Conservation (phyloP, 1,140 invertebrate genomes). For the Archegozetes longisetosus region DNA sequence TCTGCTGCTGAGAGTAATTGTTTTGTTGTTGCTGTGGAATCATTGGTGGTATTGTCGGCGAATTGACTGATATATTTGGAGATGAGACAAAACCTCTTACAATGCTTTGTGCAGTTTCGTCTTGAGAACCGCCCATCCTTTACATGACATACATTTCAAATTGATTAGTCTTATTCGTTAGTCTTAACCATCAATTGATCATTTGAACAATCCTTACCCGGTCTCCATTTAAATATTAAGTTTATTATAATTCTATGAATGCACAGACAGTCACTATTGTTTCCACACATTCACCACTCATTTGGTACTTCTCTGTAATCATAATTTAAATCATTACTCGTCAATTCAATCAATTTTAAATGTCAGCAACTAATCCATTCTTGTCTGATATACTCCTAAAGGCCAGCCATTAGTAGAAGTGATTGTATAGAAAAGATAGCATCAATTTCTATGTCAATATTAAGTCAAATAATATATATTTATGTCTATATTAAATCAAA, state of each 20-base stretch:
- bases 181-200: no score
- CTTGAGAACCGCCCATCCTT: not conserved
- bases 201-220: not conserved
- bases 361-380: no score
- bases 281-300: not conserved
- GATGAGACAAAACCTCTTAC: not conserved
- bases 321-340: no score
- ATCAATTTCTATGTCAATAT: no score
- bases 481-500: no score
- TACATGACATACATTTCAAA: not conserved
- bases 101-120: not conserved
- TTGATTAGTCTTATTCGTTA: no score
- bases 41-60: not conserved
- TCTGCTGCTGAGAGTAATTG: not conserved
- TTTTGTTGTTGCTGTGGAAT: not conserved
- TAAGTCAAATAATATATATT: no score
- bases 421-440: no score
- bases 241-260: not conserved
- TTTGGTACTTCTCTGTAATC: not conserved
- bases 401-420: no score
- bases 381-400: no score
- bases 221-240: not conserved
- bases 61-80: not conserved
- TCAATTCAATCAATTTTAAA: no score
- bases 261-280: not conserved